Conservation (phyloP, 2,888 invertebrate genomes). For the Hybos culiciformis region DNA sequence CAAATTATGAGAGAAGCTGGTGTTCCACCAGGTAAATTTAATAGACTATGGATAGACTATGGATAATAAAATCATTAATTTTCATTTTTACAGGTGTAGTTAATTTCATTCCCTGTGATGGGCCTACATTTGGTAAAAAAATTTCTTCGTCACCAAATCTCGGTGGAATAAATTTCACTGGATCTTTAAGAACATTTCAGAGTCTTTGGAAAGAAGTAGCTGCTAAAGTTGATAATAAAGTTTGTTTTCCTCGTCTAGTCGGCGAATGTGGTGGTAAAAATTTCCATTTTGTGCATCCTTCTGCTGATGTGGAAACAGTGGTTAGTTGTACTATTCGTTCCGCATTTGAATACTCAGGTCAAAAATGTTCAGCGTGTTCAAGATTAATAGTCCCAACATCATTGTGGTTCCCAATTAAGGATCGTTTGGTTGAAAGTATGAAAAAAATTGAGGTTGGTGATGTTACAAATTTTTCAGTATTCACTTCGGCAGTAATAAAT, state of each 20-base stretch:
- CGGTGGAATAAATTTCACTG: constrained; percentile 95
- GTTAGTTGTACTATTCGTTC: constrained; percentile 74
- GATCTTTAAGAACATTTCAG: constrained; percentile 60
- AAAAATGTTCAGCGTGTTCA: constrained; percentile 98
- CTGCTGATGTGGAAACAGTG: constrained; percentile 73
- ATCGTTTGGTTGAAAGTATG: constrained; percentile 54
- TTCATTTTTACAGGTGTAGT: too few relatives aligned
- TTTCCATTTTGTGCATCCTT: constrained; percentile 90
- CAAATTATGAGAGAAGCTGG: constrained; percentile 92
- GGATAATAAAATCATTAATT: too few relatives aligned
- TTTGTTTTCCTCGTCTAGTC: constrained; percentile 83
- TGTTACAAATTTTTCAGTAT: constrained; percentile 62
- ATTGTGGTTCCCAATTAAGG: constrained; percentile 52
- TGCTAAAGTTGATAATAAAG: constrained; percentile 68
- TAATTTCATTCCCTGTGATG: constrained; percentile 93
- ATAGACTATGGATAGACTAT: too few relatives aligned
- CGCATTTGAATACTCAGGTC: constrained; percentile 93
- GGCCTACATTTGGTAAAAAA: constrained; percentile 85
- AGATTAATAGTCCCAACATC: constrained; percentile 90
- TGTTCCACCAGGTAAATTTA: constrained; percentile 84
- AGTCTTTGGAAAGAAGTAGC: constrained; percentile 88
- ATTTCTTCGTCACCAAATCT: constrained; percentile 74
- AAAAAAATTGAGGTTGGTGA: constrained; percentile 75
- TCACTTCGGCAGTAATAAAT: constrained; percentile 95
- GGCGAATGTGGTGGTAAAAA: constrained; percentile 99